A percentile compares a stretch with the other conserved stretches of the same genome.
Conservation (phyloP, 1,140 invertebrate genomes). For the Hyphantria cunea region DNA sequence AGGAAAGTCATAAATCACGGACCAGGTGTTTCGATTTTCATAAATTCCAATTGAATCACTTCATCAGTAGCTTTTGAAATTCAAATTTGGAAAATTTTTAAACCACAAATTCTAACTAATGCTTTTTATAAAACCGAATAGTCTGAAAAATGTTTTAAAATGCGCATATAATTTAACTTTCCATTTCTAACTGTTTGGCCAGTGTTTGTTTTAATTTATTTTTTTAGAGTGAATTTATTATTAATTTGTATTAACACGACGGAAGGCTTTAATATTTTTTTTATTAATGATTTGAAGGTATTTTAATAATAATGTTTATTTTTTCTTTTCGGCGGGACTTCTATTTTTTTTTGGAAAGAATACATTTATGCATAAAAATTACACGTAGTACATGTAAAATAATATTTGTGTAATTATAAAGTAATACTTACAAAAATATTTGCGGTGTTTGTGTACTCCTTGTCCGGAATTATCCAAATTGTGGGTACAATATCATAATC, state of each 20-base stretch:
- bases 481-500: slow-evolving; percentile 74
- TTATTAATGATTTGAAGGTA: too few relatives aligned
- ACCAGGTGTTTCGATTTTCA: slow-evolving; percentile 3
- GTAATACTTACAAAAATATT: slow-evolving; percentile 79
- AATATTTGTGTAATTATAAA: slow-evolving; percentile 11
- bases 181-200: slow-evolving; percentile 7
- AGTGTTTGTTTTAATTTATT: slow-evolving; percentile 16
- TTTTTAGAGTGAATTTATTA: slow-evolving; percentile 13
- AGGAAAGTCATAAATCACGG: slow-evolving; percentile 30
- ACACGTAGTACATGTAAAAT: too few relatives aligned
- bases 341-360: too few relatives aligned
- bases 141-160: not conserved
- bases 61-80: not conserved
- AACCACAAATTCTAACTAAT: not conserved
- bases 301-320: too few relatives aligned
- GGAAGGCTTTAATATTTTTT: too few relatives aligned
- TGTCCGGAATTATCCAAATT: slow-evolving; percentile 78
- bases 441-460: slow-evolving; percentile 74
- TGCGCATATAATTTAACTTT: slow-evolving; percentile 13
- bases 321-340: too few relatives aligned
- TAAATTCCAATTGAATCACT: not conserved
- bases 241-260: not conserved
- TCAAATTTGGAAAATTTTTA: slow-evolving; percentile 3
- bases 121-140: too few relatives aligned
- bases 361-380: too few relatives aligned